A percentile compares a stretch with the other conserved stretches of the same genome.
Evolutionary conservation across 1,140 invertebrate genomes (phyloP).

Genomic region (Scaptomyza pallida): DNA sequence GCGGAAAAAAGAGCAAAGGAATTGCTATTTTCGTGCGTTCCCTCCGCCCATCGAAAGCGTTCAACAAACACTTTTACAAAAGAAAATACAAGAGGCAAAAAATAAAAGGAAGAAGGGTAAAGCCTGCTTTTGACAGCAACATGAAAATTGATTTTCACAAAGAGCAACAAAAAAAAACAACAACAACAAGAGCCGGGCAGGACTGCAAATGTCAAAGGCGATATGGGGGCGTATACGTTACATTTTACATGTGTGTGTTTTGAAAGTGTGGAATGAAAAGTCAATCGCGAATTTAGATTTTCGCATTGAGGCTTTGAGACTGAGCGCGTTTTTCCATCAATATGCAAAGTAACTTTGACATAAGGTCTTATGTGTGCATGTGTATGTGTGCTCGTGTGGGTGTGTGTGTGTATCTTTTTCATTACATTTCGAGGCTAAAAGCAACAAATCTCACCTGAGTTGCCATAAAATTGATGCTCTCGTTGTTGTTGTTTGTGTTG

Average conservation of each 20-base stretch:
- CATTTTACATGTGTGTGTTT: slow-evolving; percentile 50
- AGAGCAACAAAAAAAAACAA: slow-evolving; percentile 11
- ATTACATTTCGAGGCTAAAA: slow-evolving; percentile 42
- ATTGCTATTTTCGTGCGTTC: slow-evolving; percentile 62
- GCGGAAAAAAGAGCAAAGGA: slow-evolving; percentile 59
- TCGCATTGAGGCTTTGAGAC: slow-evolving; percentile 10
- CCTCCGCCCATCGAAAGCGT: not conserved
- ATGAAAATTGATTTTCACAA: slow-evolving; percentile 75
- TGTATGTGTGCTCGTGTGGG: too few species aligned
- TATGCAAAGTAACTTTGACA: slow-evolving; percentile 67
- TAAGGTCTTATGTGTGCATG: slow-evolving; percentile 53
- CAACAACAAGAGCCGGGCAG: not conserved
- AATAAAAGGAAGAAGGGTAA: slow-evolving; percentile 35
- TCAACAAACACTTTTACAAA: not conserved
- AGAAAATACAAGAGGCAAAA: not conserved
- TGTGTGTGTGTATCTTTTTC: slow-evolving; percentile 15
- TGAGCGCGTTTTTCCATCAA: slow-evolving; percentile 52
- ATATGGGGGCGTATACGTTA: slow-evolving; percentile 63
- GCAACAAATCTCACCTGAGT: slow-evolving; percentile 71
- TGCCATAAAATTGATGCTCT: slow-evolving; percentile 61
- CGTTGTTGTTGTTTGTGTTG: not conserved
- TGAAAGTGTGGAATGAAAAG: slow-evolving; percentile 52
- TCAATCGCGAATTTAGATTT: slow-evolving; percentile 49
- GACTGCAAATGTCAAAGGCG: slow-evolving; percentile 21
- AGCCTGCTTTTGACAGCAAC: slow-evolving; percentile 70